phyloP scores from a whole-genome alignment of 2,888 invertebrate species.

The Trilocha varians region DNA sequence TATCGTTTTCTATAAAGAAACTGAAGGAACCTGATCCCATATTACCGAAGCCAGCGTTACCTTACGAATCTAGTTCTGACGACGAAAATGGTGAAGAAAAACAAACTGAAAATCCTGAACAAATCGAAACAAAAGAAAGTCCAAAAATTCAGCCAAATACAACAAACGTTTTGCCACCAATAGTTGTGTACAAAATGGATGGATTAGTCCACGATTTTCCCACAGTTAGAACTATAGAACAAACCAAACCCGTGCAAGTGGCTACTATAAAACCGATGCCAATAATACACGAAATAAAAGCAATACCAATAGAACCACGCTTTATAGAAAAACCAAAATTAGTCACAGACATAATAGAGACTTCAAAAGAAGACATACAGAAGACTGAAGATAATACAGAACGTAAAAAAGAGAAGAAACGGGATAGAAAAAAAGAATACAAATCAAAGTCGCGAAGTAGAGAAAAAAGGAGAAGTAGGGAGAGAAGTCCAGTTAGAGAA shows the following conservation, averaged over 20 bases:
- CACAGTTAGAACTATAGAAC: slow-evolving; percentile 23
- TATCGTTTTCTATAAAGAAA: slow-evolving; percentile 90
- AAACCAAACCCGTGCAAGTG: slow-evolving; percentile 11
- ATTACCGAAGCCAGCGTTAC: slow-evolving; percentile 81
- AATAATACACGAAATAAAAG: slow-evolving; percentile 21
- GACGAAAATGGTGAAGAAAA: slow-evolving; percentile 45
- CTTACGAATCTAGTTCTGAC: slow-evolving; percentile 83
- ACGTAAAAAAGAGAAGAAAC: slow-evolving; percentile 35
- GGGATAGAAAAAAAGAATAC: slow-evolving; percentile 39
- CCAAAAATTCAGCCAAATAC: slow-evolving; percentile 14
- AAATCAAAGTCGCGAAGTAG: slow-evolving; percentile 37
- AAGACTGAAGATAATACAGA: slow-evolving; percentile 13
- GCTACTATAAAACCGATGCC: slow-evolving; percentile 11
- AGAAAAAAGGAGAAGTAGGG: slow-evolving; percentile 24
- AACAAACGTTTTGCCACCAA: slow-evolving; percentile 30
- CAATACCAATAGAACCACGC: slow-evolving; percentile 14
- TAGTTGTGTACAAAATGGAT: slow-evolving; percentile 53
- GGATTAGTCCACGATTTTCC: slow-evolving; percentile 30
- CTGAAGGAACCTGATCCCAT: slow-evolving; percentile 80
- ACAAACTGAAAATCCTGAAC: slow-evolving; percentile 11
- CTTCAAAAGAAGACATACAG: slow-evolving; percentile 11
- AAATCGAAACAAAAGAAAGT: slow-evolving; percentile 6
- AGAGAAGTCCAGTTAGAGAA: slow-evolving; percentile 26
- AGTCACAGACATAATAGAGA: slow-evolving; percentile 12
- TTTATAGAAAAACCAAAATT: not conserved